Base-by-base conservation (phyloP, 2,113 vertebrate genomes). In the Salminus brasiliensis region DNA sequence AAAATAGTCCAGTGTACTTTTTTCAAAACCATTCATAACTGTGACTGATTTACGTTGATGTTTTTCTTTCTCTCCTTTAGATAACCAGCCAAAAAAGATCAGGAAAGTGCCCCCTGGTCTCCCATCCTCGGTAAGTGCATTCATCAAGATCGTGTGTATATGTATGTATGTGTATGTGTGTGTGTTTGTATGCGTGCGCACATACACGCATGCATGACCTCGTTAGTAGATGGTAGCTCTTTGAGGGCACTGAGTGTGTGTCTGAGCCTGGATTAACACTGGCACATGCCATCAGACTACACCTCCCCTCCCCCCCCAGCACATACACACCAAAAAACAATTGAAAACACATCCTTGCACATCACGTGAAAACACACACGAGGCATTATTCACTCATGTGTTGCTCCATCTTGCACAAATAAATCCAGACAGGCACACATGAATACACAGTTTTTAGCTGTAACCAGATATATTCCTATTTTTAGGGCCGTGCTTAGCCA, bases 91-190 rank as follows among this genome's bases (percentile, higher is more conserved):
- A 73, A 99, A 98, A 89, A 99, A 99, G 92, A 96, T 98, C 88
- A 93, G 97, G 85, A 99, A 99, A 91, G 94, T 98, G 82, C 97
- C 97, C 21, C 95, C 95, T 15, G 97, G 97, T 87, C 94, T 99
- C 76, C 98, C 98, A 3, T 96, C 98, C 74, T 98, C 96, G 72
- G 97, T 99, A 79, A 79, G 77, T 16, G 23, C 29, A 70, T 8
- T 75, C 53, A 47, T 74, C 43, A n/a, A n/a, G n/a, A n/a, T n/a
- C n/a, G n/a, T n/a, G n/a, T n/a, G n/a, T n/a, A n/a, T n/a, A n/a
- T n/a, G n/a, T n/a, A n/a, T n/a, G n/a, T 52, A 62, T 75, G 36
- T 49, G 60, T 77, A 43, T 79, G 45, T 74, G 67, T 59, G 77
- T 60, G 77, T 72, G 55, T 63, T 43, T 60, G 25, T 49, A 21